Evolutionary conservation across 2,113 vertebrate genomes (phyloP).

Genomic region (Jaculus jaculus): DNA sequence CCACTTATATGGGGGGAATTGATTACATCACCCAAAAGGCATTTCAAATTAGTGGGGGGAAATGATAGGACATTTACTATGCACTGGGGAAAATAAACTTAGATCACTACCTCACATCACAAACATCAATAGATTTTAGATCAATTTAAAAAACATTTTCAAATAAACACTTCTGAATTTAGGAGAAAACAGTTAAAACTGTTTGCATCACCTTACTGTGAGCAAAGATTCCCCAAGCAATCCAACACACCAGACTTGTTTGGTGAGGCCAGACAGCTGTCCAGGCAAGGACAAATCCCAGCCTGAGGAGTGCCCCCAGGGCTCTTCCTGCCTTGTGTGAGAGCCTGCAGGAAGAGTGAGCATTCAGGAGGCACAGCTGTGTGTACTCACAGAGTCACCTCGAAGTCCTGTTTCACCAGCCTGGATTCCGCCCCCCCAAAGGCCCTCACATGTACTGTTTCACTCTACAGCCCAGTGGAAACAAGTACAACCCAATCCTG

Average conservation of each 20-base stretch:
- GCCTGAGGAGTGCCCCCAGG: not conserved
- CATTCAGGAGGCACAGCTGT: not conserved
- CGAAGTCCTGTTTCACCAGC: not conserved
- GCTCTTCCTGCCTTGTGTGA: not conserved
- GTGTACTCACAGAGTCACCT: not conserved
- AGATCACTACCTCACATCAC: not conserved
- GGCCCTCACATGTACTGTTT: not conserved
- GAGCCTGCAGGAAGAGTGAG: not conserved
- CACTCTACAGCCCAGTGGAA: not conserved
- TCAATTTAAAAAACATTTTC: not conserved
- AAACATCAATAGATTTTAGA: not conserved
- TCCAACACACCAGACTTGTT: not conserved
- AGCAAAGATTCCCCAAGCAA: not conserved
- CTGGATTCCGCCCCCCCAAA: not conserved
- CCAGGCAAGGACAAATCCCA: not conserved
- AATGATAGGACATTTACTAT: not conserved
- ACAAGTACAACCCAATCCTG: not conserved
- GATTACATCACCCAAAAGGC: not conserved
- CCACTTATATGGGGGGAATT: not conserved
- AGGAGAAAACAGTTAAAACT: not conserved
- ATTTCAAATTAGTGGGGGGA: not conserved
- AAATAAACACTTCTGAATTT: not conserved
- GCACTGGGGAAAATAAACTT: not conserved
- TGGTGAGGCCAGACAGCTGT: not conserved
- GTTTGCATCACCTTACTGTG: not conserved